phyloP scores from a whole-genome alignment of 2,797 vertebrate genomes.

The Threskiornis aethiopicus region DNA sequence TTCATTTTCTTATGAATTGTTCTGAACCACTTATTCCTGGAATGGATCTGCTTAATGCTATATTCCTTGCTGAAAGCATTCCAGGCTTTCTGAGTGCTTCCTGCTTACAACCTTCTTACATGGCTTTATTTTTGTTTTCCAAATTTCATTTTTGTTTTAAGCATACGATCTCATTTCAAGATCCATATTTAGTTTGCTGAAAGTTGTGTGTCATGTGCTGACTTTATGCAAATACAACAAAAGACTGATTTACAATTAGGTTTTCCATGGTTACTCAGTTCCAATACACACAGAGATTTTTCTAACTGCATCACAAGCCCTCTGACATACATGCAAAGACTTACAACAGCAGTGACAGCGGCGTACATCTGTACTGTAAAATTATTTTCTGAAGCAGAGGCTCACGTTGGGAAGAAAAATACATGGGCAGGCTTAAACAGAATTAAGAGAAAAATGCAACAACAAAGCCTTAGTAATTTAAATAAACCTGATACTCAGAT shows the following conservation, averaged over 20 bases:
- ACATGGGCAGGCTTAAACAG: background rate
- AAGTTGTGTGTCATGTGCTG: background rate
- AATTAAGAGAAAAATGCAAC: background rate
- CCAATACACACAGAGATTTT: background rate
- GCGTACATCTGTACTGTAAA: background rate
- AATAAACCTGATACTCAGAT: background rate
- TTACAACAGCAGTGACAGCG: background rate
- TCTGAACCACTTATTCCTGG: background rate
- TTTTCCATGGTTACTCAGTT: background rate
- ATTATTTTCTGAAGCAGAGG: background rate
- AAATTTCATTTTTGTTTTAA: background rate
- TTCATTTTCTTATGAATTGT: background rate
- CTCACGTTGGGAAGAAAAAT: background rate
- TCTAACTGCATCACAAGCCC: background rate
- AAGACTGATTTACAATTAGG: background rate
- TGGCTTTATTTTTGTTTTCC: background rate
- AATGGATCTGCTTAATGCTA: background rate
- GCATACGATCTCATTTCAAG: background rate
- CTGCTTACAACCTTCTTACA: background rate
- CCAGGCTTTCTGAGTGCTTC: background rate
- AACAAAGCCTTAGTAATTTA: background rate
- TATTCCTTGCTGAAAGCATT: background rate
- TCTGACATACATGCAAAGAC: background rate
- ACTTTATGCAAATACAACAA: background rate
- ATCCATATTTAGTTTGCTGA: background rate